phyloP scores from a whole-genome alignment of 1,140 invertebrate genomes.

The Lysiphlebus fabarum region DNA sequence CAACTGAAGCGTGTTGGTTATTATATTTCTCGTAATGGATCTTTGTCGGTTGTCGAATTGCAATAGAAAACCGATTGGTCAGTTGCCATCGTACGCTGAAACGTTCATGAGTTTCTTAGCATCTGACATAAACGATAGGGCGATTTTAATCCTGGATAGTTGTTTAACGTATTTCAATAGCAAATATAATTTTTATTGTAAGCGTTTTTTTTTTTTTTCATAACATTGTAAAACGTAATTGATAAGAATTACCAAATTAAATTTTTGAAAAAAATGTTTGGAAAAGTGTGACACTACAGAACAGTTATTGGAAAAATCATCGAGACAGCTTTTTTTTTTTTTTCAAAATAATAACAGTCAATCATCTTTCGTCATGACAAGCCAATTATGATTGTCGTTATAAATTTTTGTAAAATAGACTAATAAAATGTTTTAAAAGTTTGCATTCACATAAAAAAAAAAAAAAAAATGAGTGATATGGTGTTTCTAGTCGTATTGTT shows the following conservation, averaged over 20 bases:
- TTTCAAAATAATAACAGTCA: not conserved
- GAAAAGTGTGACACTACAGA: not conserved
- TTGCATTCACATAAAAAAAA: conserved; percentile 3
- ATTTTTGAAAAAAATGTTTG: not conserved
- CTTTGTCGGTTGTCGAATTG: conserved; percentile 16
- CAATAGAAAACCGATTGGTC: conserved; percentile 48
- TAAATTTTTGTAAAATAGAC: not conserved
- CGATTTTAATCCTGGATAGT: not conserved
- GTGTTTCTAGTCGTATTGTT: conserved; percentile 43
- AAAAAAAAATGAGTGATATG: conserved; percentile 35
- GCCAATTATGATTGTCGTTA: conserved; percentile 12
- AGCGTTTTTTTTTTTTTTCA: no score
- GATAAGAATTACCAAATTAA: not conserved
- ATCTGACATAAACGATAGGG: conserved; percentile 1
- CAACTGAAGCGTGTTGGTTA: conserved; percentile 51
- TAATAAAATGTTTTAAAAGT: not conserved
- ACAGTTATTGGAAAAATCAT: not conserved
- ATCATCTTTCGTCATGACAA: not conserved
- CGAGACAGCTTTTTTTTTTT: not conserved
- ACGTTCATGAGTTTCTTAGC: conserved; percentile 33
- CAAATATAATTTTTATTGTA: no score
- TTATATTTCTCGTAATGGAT: conserved; percentile 14
- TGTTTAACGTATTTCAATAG: no score
- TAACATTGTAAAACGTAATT: not conserved
- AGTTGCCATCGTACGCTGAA: conserved; percentile 48